These are phyloP conservation scores for human (Homo sapiens) DNA, from an alignment of 2,113 vertebrate species.

Conservation along the genomic window DNA sequence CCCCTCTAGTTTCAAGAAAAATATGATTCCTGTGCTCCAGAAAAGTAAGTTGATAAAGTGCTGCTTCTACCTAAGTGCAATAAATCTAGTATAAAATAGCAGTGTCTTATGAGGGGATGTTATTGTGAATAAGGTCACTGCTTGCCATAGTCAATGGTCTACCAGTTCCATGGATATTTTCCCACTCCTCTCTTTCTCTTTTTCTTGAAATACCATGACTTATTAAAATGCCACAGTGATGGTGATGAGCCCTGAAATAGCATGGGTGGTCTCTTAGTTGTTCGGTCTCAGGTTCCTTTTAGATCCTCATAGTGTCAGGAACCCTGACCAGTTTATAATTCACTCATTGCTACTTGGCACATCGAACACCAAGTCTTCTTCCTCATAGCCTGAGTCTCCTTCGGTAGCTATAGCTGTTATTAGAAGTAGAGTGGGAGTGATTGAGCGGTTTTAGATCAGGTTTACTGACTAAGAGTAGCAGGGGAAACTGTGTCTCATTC, in stretches of 20 bases:
- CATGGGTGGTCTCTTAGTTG: neutral
- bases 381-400: neutral
- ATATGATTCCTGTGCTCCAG: neutral
- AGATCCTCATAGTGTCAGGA: neutral
- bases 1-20: neutral
- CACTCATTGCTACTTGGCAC: neutral
- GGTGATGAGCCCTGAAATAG: neutral
- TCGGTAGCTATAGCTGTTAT: neutral
- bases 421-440: neutral
- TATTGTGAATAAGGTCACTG: neutral
- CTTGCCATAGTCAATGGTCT: neutral
- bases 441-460: neutral
- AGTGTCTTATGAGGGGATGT: neutral
- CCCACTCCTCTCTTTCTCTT: neutral
- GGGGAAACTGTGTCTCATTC: neutral
- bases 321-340: neutral
- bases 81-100: neutral
- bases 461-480: neutral
- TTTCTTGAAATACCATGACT: neutral
- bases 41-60: neutral
- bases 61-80: neutral
- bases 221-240: neutral
- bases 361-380: neutral
- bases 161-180: neutral
- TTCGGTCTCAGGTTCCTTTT: neutral